Percentiles rank a stretch among this genome's conserved stretches.
These are phyloP conservation scores for Steromphala cineraria DNA, from an alignment of 2,888 invertebrate genomes.

Conservation along the genomic window DNA sequence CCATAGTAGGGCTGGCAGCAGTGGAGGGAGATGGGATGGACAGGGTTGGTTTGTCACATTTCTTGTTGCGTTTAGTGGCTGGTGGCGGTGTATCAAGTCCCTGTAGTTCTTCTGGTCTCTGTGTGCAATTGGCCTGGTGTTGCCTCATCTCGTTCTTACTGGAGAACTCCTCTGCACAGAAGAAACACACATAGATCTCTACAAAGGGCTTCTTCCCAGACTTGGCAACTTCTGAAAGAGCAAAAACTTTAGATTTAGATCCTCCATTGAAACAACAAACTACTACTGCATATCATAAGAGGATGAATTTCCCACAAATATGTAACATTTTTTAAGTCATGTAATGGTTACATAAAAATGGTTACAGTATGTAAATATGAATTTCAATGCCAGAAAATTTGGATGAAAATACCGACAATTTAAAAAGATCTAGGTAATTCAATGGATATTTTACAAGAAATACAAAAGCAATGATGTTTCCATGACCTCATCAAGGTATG, in stretches of 20 bases:
- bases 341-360: too few species aligned
- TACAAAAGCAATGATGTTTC: too few species aligned
- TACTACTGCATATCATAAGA: not conserved
- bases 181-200: conserved; percentile 68
- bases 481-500: too few species aligned
- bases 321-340: too few species aligned
- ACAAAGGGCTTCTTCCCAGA: conserved; percentile 30
- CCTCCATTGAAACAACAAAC: not conserved
- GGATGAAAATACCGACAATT: too few species aligned
- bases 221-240: not conserved
- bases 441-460: too few species aligned
- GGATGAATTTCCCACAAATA: not conserved
- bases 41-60: not conserved
- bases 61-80: not conserved
- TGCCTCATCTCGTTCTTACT: conserved; percentile 51
- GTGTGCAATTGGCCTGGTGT: conserved; percentile 59
- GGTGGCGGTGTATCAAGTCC: conserved; percentile 28
- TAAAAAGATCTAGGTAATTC: too few species aligned
- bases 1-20: not conserved
- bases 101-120: conserved; percentile 52
- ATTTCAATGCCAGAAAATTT: too few species aligned
- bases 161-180: conserved; percentile 67
- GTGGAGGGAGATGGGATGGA: not conserved
- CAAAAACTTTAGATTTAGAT: not conserved
- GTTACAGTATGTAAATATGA: too few species aligned